A percentile compares a stretch with the other conserved stretches of the same genome.
Evolutionary conservation across 1,140 invertebrate species (phyloP).

Genomic region (Chironomus striatipennis): DNA sequence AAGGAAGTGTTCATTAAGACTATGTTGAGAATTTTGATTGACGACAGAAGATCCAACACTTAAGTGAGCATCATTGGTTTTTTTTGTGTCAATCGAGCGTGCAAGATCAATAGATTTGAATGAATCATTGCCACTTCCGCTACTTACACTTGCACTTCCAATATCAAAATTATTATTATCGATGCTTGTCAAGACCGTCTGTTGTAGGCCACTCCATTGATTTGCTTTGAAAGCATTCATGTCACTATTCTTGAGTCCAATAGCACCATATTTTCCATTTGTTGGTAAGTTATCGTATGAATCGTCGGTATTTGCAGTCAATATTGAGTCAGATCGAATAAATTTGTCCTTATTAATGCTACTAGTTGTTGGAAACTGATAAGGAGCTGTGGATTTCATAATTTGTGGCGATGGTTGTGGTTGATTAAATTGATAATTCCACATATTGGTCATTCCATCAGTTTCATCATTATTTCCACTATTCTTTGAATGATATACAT

Average conservation of each 20-base stretch:
- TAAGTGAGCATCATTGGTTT: not conserved
- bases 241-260: not conserved
- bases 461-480: not conserved
- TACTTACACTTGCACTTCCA: not conserved
- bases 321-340: constrained; percentile 9
- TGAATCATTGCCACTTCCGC: not conserved
- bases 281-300: not conserved
- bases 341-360: constrained; percentile 3
- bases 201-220: constrained; percentile 17
- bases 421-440: not conserved
- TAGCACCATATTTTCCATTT: constrained; percentile 9
- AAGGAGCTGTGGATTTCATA: not conserved
- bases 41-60: no score
- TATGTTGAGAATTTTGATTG: not conserved
- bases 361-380: not conserved
- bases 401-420: not conserved
- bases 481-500: not conserved
- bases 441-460: not conserved
- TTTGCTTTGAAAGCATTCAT: not conserved
- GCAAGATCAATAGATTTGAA: not conserved
- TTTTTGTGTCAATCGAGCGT: not conserved
- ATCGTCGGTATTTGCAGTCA: constrained; percentile 7
- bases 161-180: not conserved
- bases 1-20: not conserved
- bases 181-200: not conserved